These are phyloP conservation scores for Eciton burchellii DNA, from an alignment of 1,140 invertebrate genomes.

Conservation along the genomic window DNA sequence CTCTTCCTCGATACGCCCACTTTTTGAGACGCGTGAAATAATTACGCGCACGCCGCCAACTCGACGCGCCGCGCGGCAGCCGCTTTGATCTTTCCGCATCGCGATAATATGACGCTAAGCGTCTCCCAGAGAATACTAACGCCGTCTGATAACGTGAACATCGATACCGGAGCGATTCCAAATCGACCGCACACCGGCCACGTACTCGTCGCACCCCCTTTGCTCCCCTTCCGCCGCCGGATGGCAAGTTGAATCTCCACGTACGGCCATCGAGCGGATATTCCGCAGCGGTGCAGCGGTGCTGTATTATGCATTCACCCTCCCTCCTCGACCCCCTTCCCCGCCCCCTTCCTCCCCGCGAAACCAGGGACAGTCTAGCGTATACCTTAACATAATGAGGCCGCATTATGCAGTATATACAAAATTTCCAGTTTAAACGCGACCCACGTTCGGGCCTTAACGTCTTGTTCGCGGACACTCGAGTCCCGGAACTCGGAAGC, in stretches of 20 bases:
- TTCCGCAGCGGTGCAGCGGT: slow-evolving; percentile 66
- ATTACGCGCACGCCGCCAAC: not conserved
- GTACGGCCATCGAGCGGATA: slow-evolving; percentile 45
- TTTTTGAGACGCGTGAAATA: slow-evolving; percentile 35
- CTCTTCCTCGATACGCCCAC: too few relatives aligned
- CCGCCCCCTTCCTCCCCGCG: too few relatives aligned
- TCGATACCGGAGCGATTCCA: slow-evolving; percentile 24
- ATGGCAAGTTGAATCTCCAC: slow-evolving; percentile 54
- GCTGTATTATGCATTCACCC: slow-evolving; percentile 81
- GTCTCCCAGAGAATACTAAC: slow-evolving; percentile 28
- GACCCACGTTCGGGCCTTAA: slow-evolving; percentile 69
- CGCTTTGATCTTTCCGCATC: slow-evolving; percentile 39
- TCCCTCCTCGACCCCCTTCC: too few relatives aligned
- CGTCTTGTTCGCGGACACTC: slow-evolving; percentile 64
- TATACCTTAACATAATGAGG: slow-evolving; percentile 84
- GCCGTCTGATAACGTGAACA: slow-evolving; percentile 44
- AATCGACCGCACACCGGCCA: slow-evolving; percentile 12
- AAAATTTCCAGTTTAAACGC: slow-evolving; percentile 79
- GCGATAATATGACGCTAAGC: slow-evolving; percentile 41
- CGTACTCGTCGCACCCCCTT: not conserved
- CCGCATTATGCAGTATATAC: slow-evolving; percentile 82
- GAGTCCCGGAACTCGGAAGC: slow-evolving; percentile 55
- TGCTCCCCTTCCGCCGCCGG: slow-evolving; percentile 33
- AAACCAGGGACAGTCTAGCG: slow-evolving; percentile 74
- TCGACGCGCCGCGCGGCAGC: not conserved